Conservation (phyloP, 2,797 vertebrate genomes). For the Lagorchestes hirsutus region DNA sequence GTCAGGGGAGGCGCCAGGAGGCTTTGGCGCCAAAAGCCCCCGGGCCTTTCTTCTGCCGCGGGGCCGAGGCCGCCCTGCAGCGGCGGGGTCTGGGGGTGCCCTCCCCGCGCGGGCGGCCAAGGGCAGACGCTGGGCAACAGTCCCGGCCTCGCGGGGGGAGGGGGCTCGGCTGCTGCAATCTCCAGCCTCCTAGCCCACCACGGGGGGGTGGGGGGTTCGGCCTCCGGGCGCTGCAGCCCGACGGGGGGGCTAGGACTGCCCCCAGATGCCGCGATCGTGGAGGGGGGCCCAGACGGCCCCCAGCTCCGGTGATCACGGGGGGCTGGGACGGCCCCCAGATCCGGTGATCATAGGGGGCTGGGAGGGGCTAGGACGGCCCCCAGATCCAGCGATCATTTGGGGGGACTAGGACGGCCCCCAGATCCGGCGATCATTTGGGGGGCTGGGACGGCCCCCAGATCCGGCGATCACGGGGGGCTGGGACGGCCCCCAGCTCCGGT, state of each 20-base stretch:
- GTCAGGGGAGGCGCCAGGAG: conserved; percentile 85
- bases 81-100: not conserved
- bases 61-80: not conserved
- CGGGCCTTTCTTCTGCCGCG: conserved; percentile 74
- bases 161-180: not conserved
- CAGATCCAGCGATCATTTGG: too few species aligned
- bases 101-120: not conserved
- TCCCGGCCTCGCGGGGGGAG: not conserved
- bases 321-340: too few species aligned
- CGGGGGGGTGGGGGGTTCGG: conserved; percentile 56
- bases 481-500: conserved; percentile 52
- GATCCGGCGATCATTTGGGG: not conserved
- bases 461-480: not conserved
- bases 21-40: conserved; percentile 89
- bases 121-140: not conserved
- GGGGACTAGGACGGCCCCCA: too few species aligned
- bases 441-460: not conserved
- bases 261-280: too few species aligned
- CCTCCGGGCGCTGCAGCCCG: not conserved
- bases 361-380: too few species aligned
- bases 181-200: conserved; percentile 63
- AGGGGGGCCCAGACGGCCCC: too few species aligned
- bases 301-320: too few species aligned
- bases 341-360: too few species aligned
- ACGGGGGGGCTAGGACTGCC: not conserved